Evolutionary conservation across 2,113 vertebrate species (phyloP).

Genomic region (Platycercus adscitus): DNA sequence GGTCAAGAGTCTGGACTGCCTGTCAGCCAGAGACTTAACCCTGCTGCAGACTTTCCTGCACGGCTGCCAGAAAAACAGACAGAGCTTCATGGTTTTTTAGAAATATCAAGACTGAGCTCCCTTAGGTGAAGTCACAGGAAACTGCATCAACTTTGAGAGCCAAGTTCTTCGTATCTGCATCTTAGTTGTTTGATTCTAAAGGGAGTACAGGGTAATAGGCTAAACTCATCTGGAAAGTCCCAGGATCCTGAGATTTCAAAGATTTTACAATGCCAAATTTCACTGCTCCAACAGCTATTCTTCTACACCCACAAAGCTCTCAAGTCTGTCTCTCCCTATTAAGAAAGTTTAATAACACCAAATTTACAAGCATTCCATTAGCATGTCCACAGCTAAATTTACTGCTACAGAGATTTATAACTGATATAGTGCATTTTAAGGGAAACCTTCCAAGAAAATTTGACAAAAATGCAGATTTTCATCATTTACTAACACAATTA

Average conservation of each 20-base stretch:
- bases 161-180: not conserved
- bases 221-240: not conserved
- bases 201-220: not conserved
- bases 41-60: not conserved
- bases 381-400: slow-evolving; percentile 15
- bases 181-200: not conserved
- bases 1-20: not conserved
- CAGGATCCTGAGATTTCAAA: not conserved
- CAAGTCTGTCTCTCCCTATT: slow-evolving; percentile 29
- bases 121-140: slow-evolving; percentile 25
- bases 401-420: not conserved
- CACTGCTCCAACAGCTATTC: slow-evolving; percentile 38
- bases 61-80: not conserved
- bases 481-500: not conserved
- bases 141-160: not conserved
- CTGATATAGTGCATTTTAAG: not conserved
- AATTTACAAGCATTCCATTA: slow-evolving; percentile 9
- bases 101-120: slow-evolving; percentile 3
- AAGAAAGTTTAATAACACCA: not conserved
- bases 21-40: not conserved
- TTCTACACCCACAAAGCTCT: slow-evolving; percentile 38
- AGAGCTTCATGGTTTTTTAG: not conserved
- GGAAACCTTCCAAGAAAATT: not conserved
- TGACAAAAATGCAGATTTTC: not conserved
- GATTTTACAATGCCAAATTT: slow-evolving; percentile 31